phyloP scores from a whole-genome alignment of 2,888 invertebrate species.

The Drosophila phalerata region DNA sequence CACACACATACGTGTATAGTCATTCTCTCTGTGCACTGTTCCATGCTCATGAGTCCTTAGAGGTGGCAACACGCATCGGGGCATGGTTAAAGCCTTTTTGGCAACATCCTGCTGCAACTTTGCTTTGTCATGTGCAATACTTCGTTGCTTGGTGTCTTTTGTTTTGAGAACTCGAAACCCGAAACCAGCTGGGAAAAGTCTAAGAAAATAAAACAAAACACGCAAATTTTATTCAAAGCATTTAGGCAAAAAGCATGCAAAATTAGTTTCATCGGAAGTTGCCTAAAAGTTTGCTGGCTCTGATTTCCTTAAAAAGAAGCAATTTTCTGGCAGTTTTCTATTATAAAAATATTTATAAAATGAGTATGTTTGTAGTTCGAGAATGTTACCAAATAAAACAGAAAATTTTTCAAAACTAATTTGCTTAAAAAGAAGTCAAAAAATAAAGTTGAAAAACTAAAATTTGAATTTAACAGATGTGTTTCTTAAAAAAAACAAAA shows the following conservation, averaged over 20 bases:
- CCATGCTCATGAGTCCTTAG: slow-evolving; percentile 55
- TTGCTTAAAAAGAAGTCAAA: neutral
- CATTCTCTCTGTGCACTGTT: slow-evolving; percentile 64
- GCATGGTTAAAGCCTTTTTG: slow-evolving; percentile 63
- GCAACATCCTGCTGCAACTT: slow-evolving; percentile 62
- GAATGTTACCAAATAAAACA: neutral
- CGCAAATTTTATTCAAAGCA: slow-evolving; percentile 16
- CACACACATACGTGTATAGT: slow-evolving; percentile 32
- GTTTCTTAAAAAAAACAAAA: neutral
- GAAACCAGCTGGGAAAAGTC: slow-evolving; percentile 9
- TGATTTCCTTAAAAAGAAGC: neutral
- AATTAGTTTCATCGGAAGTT: slow-evolving; percentile 45
- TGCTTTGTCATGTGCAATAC: slow-evolving; percentile 75
- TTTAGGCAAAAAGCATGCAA: slow-evolving; percentile 41
- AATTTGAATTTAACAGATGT: neutral
- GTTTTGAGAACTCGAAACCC: slow-evolving; percentile 40
- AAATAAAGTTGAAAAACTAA: neutral
- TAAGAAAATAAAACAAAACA: slow-evolving; percentile 3
- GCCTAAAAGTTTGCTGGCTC: slow-evolving; percentile 13
- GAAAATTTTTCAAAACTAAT: neutral
- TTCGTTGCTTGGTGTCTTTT: slow-evolving; percentile 54
- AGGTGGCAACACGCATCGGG: slow-evolving; percentile 37
- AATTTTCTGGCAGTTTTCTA: slow-evolving; percentile 2
- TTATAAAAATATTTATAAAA: neutral
- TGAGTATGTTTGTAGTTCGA: neutral